Percentiles rank a stretch among this genome's conserved stretches.
These are phyloP conservation scores for Lissonota sp. DNA, from an alignment of 2,888 invertebrate species.

Conservation along the genomic window DNA sequence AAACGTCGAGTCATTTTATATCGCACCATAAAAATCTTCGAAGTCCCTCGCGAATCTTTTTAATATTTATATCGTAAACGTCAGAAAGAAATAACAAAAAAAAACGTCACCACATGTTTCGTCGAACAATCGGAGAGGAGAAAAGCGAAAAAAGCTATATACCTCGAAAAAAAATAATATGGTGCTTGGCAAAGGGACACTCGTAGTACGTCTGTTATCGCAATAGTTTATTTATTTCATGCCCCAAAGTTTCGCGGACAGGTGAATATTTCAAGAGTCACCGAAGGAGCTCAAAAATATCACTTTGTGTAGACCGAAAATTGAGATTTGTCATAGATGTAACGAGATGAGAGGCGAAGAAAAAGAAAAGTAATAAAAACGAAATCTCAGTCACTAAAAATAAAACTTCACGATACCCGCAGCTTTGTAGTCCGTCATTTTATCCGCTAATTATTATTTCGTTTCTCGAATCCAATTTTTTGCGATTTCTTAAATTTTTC, in stretches of 20 bases:
- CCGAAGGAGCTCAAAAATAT: constrained; percentile 52
- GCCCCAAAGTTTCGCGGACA: background rate
- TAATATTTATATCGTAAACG: constrained; percentile 37
- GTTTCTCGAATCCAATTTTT: background rate
- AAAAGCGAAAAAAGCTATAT: constrained; percentile 14
- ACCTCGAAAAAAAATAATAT: background rate
- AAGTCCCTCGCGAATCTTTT: constrained; percentile 28
- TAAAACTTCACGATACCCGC: background rate
- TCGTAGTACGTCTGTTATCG: constrained; percentile 55
- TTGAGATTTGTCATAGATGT: constrained; percentile 63
- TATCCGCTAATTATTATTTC: background rate
- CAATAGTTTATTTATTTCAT: constrained; percentile 62
- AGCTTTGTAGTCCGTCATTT: constrained; percentile 16
- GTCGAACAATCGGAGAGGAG: constrained; percentile 18
- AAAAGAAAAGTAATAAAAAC: constrained; percentile 32
- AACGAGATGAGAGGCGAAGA: constrained; percentile 55
- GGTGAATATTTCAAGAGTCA: constrained; percentile 31
- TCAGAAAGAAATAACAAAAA: constrained; percentile 12
- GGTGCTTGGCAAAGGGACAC: constrained; percentile 28
- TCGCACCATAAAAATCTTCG: background rate
- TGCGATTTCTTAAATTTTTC: constrained; percentile 1
- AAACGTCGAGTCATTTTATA: constrained; percentile 19
- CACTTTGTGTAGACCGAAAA: constrained; percentile 54
- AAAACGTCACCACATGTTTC: background rate
- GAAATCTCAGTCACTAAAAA: constrained; percentile 42